A percentile compares a stretch with the other conserved stretches of the same genome.
phyloP scores from a whole-genome alignment of 2,797 vertebrate genomes.

The Gallinago nigripennis region DNA sequence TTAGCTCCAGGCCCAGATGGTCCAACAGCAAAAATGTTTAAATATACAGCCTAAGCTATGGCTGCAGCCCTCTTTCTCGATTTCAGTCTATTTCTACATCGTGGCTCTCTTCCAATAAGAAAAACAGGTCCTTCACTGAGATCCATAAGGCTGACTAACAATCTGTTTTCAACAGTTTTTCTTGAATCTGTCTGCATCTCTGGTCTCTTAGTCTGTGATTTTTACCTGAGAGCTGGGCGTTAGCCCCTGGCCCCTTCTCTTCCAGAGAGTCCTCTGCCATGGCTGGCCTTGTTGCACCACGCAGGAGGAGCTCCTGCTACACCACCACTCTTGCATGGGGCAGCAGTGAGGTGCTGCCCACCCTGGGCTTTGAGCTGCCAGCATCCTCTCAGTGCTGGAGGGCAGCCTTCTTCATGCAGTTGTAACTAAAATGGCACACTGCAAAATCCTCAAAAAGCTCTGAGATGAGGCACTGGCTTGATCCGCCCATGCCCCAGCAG shows the following conservation, averaged over 20 bases:
- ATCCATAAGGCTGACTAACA: constrained; percentile 19
- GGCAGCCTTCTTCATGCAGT: background rate
- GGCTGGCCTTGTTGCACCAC: fast-evolving
- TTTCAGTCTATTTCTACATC: constrained; percentile 27
- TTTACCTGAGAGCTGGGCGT: background rate
- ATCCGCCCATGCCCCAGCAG: background rate
- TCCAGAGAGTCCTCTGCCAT: background rate
- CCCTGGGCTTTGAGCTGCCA: background rate
- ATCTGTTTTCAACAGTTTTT: constrained; percentile 25
- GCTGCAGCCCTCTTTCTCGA: background rate
- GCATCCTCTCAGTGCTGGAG: background rate
- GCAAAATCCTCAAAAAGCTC: background rate
- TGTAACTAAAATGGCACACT: background rate
- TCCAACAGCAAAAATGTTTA: constrained; percentile 27
- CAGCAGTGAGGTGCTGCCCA: background rate
- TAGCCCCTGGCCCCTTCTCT: background rate
- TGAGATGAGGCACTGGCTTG: background rate
- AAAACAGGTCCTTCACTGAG: constrained; percentile 2
- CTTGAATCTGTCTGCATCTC: background rate
- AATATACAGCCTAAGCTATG: background rate
- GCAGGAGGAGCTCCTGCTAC: background rate
- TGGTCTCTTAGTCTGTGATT: background rate
- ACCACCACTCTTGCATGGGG: background rate
- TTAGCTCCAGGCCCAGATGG: constrained; percentile 44
- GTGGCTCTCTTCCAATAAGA: constrained; percentile 32